These are phyloP conservation scores for Cassiopea andromeda DNA, from an alignment of 30 jellyfish, hydroid and myxozoan species.

Conservation along the genomic window DNA sequence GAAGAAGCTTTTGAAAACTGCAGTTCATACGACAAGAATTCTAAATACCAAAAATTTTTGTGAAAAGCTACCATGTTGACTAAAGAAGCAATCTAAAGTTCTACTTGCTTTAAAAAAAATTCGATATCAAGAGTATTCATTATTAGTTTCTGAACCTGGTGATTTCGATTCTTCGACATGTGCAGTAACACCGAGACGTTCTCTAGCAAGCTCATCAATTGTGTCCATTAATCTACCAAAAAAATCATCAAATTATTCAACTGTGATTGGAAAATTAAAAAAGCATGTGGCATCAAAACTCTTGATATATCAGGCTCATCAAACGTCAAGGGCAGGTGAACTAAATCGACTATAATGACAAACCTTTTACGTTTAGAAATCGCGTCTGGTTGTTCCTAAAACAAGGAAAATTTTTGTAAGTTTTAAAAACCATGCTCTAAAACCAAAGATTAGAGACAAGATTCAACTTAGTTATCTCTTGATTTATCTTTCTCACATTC, in stretches of 20 bases:
- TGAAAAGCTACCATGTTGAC: too few species aligned
- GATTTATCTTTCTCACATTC: too few species aligned
- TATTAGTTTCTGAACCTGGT: conserved; percentile 14
- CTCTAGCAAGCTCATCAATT: conserved; percentile 47
- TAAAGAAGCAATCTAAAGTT: background rate
- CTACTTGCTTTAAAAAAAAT: background rate
- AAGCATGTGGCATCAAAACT: background rate
- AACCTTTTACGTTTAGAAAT: background rate
- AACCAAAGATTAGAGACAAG: too few species aligned
- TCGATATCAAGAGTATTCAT: background rate
- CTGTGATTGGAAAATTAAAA: background rate
- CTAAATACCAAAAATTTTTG: too few species aligned
- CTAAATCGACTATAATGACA: background rate
- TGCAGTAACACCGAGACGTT: conserved; percentile 20
- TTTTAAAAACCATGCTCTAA: too few species aligned
- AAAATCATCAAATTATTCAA: background rate
- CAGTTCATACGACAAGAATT: too few species aligned
- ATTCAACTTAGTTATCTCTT: too few species aligned
- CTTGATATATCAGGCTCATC: too few species aligned
- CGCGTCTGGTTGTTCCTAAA: background rate
- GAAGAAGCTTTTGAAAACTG: too few species aligned
- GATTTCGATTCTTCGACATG: conserved; percentile 22
- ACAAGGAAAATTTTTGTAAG: background rate
- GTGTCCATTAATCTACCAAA: conserved; percentile 4
- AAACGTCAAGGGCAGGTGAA: background rate